Conservation (phyloP, 2,888 invertebrate species). For the Acronicta leporina region DNA sequence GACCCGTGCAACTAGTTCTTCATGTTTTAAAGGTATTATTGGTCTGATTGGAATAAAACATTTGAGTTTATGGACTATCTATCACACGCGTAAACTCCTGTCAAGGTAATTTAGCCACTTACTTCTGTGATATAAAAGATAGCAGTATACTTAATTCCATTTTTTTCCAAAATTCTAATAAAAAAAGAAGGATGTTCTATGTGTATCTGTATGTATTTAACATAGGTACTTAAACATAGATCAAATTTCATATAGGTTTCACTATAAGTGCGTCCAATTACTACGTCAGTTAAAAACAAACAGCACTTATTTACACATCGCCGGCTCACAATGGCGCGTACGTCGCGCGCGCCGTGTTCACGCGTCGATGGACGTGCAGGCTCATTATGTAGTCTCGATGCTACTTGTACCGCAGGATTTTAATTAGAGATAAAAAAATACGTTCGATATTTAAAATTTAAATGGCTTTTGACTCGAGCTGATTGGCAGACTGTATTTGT, state of each 20-base stretch:
- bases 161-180: too few relatives aligned
- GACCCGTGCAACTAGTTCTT: too few relatives aligned
- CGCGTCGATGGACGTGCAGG: slow-evolving; percentile 59
- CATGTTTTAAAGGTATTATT: too few relatives aligned
- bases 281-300: slow-evolving; percentile 58
- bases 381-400: slow-evolving; percentile 49
- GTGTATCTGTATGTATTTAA: neutral
- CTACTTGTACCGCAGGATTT: slow-evolving; percentile 40
- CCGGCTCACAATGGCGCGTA: slow-evolving; percentile 52
- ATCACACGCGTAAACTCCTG: too few relatives aligned
- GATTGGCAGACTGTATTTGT: slow-evolving; percentile 18
- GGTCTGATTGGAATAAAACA: too few relatives aligned
- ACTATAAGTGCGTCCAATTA: slow-evolving; percentile 57
- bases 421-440: slow-evolving; percentile 53
- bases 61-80: too few relatives aligned
- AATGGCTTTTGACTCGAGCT: slow-evolving; percentile 12
- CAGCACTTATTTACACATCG: slow-evolving; percentile 60
- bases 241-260: slow-evolving; percentile 23
- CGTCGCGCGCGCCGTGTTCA: slow-evolving; percentile 40
- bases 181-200: too few relatives aligned
- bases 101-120: too few relatives aligned
- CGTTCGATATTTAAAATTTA: slow-evolving; percentile 32
- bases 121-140: too few relatives aligned
- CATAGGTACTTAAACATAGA: neutral
- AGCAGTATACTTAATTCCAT: too few relatives aligned